Base-by-base conservation (phyloP, 2,113 vertebrate genomes). In the Clarias magur region DNA sequence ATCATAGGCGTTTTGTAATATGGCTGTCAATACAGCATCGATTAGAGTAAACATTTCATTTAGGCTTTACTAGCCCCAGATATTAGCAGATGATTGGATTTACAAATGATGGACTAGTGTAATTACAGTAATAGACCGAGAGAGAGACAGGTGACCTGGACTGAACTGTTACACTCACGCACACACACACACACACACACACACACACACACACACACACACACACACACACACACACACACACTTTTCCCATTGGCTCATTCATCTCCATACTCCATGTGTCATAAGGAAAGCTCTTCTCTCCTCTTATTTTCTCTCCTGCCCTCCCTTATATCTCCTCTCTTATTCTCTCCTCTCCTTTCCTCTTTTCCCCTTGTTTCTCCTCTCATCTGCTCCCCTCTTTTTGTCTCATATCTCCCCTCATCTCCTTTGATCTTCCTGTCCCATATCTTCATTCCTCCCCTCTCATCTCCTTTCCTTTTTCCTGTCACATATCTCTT, bases 41-140 rank as follows among this genome's bases (percentile, higher is more conserved):
- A 94, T 93, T 92, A 90, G 84, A 75, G 86, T 82, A 73, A 88
- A 89, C 88, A 92, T 93, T 91, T 93, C 91, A 94, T 94, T 92
- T 88, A 94, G 90, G 73, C 86, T 87, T 93, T 92, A 94, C 91
- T 90, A 90, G 90, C 89, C 85, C 86, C 65, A 88, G 92, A 93
- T 91, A 93, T 93, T 94, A 93, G 90, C 84, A 80, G 90, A 90
- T 93, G 93, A 93, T 93, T 90, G 90, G 87, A 92, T 94, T 93
- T 89, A 93, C 92, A 94, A 93, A 92, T 93, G 92, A 91, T 90
- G 89, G 89, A 88, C 90, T 90, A 88, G 90, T 91, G 93, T 93
- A 92, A 93, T 92, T 76, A 78, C 75, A 15, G 60, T n/a, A 53
- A 80, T 48, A 80, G 48, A 68, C 21, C 65, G 25, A 67, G 21